Conservation (phyloP, 2,888 invertebrate species). For the Tetheella fluctuosa region DNA sequence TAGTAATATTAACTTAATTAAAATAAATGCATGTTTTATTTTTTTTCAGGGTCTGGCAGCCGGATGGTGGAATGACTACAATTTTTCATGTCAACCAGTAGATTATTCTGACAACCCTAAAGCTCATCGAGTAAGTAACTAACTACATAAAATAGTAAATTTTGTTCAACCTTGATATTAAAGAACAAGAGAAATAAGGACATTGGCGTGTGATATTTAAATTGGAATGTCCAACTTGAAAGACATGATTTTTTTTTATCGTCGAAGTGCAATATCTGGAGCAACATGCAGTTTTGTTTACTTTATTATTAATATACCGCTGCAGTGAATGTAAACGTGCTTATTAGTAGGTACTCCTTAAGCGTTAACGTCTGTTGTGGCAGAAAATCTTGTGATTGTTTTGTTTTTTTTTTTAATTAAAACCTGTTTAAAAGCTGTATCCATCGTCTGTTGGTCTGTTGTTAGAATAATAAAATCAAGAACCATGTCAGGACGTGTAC, state of each 20-base stretch:
- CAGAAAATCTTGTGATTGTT: not conserved
- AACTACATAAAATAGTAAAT: not conserved
- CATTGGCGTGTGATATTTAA: not conserved
- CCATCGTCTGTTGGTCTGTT: no score
- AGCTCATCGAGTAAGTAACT: slow-evolving; percentile 84
- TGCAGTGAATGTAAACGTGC: not conserved
- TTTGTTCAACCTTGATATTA: not conserved
- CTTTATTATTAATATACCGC: not conserved
- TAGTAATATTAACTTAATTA: no score
- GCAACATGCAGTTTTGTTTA: not conserved
- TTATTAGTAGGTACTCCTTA: not conserved
- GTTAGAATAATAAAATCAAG: no score
- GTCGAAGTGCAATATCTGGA: not conserved
- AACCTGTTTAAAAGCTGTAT: no score
- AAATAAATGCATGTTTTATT: not conserved
- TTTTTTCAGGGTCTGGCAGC: slow-evolving; percentile 74
- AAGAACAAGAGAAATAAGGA: not conserved
- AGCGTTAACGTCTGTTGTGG: not conserved
- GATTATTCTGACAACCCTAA: slow-evolving; percentile 85
- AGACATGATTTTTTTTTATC: not conserved
- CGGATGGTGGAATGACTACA: slow-evolving; percentile 86
- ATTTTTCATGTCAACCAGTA: slow-evolving; percentile 89
- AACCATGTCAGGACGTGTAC: not conserved
- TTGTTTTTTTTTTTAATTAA: no score
- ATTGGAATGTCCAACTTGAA: not conserved